Percentiles rank a stretch among this genome's conserved stretches.
These are phyloP conservation scores for Zaprionus obscuricornis DNA, from an alignment of 2,888 invertebrate genomes.

Conservation along the genomic window DNA sequence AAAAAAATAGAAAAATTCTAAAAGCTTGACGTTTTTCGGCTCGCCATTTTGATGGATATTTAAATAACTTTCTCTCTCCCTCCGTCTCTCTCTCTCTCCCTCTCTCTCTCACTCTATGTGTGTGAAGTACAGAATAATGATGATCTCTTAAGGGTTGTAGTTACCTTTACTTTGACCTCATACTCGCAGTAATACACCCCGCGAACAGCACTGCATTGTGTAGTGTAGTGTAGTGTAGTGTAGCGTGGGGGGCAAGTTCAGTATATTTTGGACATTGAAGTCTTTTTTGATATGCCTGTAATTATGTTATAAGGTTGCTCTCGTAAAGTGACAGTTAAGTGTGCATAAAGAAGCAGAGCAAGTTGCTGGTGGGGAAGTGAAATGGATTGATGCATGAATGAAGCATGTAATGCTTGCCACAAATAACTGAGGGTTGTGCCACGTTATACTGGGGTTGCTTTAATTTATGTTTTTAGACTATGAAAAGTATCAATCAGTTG, in stretches of 20 bases:
- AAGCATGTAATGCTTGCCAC: conserved; percentile 4
- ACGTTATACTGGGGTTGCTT: conserved; percentile 33
- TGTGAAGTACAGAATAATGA: too few relatives aligned
- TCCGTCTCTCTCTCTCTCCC: too few relatives aligned
- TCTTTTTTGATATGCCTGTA: conserved; percentile 73
- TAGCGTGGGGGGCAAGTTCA: neutral
- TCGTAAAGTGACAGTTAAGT: conserved; percentile 71
- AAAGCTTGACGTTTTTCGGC: neutral
- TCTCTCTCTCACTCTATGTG: too few relatives aligned
- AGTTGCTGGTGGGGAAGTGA: neutral
- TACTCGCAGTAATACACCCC: too few relatives aligned
- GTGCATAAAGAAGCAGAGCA: conserved; percentile 19
- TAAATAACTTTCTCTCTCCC: too few relatives aligned
- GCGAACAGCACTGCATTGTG: too few relatives aligned
- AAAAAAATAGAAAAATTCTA: neutral
- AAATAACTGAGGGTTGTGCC: conserved; percentile 38
- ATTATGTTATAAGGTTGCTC: conserved; percentile 77
- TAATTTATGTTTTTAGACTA: conserved; percentile 33
- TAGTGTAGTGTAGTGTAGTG: conserved; percentile 22
- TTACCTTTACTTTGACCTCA: too few relatives aligned
- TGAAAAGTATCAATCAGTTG: conserved; percentile 23
- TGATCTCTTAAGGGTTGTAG: too few relatives aligned
- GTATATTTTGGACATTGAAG: conserved; percentile 38
- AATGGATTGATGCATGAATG: conserved; percentile 16
- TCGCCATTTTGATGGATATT: too few relatives aligned